Evolutionary conservation across 2,888 invertebrate genomes (phyloP).

Genomic region (Corbicula japonica): DNA sequence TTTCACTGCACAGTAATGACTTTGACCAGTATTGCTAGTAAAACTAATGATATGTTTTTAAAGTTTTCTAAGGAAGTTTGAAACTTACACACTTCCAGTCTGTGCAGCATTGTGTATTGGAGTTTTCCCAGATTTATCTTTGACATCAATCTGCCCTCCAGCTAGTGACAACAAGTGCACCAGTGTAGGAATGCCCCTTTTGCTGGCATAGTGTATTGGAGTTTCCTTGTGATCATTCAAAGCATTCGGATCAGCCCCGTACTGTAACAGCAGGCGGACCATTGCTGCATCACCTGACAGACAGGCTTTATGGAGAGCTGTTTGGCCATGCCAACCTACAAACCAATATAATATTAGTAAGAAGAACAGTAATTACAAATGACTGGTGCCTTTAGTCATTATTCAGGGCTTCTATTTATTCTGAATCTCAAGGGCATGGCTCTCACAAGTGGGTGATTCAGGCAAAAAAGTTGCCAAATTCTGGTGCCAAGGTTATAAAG

Average conservation of each 20-base stretch:
- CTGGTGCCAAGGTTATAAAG: no score
- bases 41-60: no score
- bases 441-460: no score
- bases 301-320: conserved; percentile 83
- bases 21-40: no score
- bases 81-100: conserved; percentile 84
- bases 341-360: no score
- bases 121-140: conserved; percentile 79
- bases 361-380: no score
- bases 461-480: no score
- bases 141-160: conserved; percentile 77
- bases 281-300: conserved; percentile 78
- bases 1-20: no score
- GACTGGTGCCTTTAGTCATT: no score
- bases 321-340: conserved; percentile 84
- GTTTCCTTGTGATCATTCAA: conserved; percentile 82
- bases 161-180: conserved; percentile 78
- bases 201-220: conserved; percentile 84
- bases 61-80: not conserved
- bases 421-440: no score
- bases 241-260: conserved; percentile 82
- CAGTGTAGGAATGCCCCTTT: conserved; percentile 79
- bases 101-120: conserved; percentile 83
- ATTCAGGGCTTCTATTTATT: no score
- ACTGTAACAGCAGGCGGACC: conserved; percentile 76